Evolutionary conservation across 2,113 vertebrate species (phyloP).

Genomic region (Malurus melanocephalus): DNA sequence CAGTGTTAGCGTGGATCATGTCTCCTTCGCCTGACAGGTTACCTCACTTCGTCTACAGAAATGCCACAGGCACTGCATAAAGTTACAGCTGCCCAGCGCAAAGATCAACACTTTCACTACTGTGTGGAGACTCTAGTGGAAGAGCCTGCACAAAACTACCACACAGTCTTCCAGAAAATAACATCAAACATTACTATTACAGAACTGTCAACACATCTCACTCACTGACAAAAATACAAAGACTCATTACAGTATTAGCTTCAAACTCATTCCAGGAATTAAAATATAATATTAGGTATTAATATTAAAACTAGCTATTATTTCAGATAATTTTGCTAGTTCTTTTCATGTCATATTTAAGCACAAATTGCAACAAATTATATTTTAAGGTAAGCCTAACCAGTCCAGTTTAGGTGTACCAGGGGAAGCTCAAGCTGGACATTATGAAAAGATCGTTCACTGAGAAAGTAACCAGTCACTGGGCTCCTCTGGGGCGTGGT

Average conservation of each 20-base stretch:
- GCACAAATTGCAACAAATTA: neutral
- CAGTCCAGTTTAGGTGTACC: neutral
- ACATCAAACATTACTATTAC: fast-evolving
- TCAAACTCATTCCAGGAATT: neutral
- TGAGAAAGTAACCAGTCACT: fast-evolving
- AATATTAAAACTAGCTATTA: neutral
- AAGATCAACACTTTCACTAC: neutral
- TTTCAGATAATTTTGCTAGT: neutral
- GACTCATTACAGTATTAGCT: neutral
- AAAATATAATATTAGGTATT: neutral
- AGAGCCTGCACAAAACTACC: neutral
- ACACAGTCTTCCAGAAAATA: neutral
- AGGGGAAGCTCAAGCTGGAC: neutral
- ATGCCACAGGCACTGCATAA: neutral
- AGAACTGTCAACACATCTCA: neutral
- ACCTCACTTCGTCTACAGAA: neutral
- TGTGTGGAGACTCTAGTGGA: neutral
- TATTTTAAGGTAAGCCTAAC: neutral
- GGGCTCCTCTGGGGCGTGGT: neutral
- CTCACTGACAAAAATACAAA: neutral
- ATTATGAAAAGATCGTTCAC: neutral
- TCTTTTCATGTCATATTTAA: neutral
- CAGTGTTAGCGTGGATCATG: fast-evolving
- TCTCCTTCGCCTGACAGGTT: neutral
- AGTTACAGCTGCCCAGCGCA: neutral